Evolutionary conservation across 2,797 vertebrate genomes (phyloP), one percentile per base, ranked within the genome.

Genomic region (Neosilurus mollespiculum): DNA sequence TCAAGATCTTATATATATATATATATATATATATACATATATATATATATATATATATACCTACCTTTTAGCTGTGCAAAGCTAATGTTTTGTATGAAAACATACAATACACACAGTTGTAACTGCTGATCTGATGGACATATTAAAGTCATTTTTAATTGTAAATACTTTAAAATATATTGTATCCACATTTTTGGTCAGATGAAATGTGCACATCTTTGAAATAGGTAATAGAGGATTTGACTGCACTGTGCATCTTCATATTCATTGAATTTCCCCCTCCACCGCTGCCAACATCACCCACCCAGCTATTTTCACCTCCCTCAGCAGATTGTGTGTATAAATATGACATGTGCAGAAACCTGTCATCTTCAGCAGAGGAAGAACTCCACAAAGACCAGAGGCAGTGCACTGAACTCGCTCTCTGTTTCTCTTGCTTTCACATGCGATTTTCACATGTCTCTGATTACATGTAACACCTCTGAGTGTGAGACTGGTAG

Each of bases 401-500:
- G 64, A 85, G 43, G 70, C 30, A 20, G 20, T 5, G 7, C 16
- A 18, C 8, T 34, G 12, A 54, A 80, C 53, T 15, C 58, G 51
- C 10, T 58, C 62, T 61, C 65, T 11, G 22, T 20, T 62, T 34
- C 75, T 59, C 53, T 62, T 82, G 88, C 90, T 90, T n/a, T 61
- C 75, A 58, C 84, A 2, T 66, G 81, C 85, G 84, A 86, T 85
- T 88, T 84, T 82, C 76, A 83, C 84, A 69, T 82, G 67, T 78
- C 82, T 91, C 89, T 92, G 87, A 92, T 93, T 92, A 91, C 90
- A 91, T 78, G 83, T 83, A 86, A 84, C 85, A 92, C 88, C 88
- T 89, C 89, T 78, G 87, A 92, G 92, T 91, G 87, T 89, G 84
- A 83, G 86, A 86, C 76, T 9, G 73, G 80, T 86, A 85, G 89